phyloP scores from a whole-genome alignment of 2,113 vertebrate species.

The Neogobius melanostomus region DNA sequence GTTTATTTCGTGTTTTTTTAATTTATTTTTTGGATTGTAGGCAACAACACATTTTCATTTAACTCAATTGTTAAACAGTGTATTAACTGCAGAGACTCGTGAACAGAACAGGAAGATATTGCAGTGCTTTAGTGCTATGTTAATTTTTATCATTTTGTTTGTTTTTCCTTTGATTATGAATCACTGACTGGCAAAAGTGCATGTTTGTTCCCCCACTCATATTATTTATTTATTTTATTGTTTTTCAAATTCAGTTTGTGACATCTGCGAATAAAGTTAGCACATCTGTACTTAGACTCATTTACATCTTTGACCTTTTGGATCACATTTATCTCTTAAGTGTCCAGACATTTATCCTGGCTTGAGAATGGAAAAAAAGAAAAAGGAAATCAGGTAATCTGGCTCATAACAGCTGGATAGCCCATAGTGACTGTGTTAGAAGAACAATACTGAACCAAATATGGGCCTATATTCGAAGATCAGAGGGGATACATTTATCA shows the following conservation, averaged over 20 bases:
- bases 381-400: too few relatives aligned
- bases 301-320: too few relatives aligned
- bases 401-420: too few relatives aligned
- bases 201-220: neutral
- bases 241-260: neutral
- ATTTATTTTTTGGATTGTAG: neutral
- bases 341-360: too few relatives aligned
- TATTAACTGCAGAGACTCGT: neutral
- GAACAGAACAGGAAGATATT: neutral
- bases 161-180: neutral
- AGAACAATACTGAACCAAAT: neutral
- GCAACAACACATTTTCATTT: neutral
- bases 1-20: constrained; percentile 3
- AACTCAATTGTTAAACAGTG: neutral
- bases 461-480: neutral
- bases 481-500: neutral
- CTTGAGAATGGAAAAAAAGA: too few relatives aligned
- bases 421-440: too few relatives aligned
- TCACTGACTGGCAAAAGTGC: neutral
- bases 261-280: neutral
- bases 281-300: too few relatives aligned
- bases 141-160: neutral
- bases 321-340: too few relatives aligned
- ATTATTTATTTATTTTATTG: neutral
- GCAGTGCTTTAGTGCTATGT: neutral